Conservation (phyloP, 2,113 vertebrate genomes). For the Rhizomys pruinosus region DNA sequence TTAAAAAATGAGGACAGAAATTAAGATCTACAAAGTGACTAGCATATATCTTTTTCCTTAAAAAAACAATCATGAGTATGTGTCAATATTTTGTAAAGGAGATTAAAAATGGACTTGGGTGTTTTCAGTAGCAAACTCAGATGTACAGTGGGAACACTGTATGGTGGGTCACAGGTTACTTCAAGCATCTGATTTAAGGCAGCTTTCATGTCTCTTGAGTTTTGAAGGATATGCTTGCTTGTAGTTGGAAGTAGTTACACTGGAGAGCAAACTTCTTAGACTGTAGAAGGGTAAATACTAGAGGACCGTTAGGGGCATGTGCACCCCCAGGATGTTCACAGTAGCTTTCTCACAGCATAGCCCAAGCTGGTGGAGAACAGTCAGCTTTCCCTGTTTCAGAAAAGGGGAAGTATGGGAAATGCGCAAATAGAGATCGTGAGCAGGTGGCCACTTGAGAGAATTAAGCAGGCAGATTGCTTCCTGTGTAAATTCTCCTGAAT, state of each 20-base stretch:
- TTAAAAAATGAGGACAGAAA: background rate
- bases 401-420: conserved; percentile 20
- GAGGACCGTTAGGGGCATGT: background rate
- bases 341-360: conserved; percentile 29
- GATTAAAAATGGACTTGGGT: conserved; percentile 37
- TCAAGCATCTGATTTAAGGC: conserved; percentile 35
- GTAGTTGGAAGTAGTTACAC: background rate
- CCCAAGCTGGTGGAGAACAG: background rate
- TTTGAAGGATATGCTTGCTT: background rate
- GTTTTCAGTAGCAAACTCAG: conserved; percentile 11
- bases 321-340: background rate
- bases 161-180: background rate
- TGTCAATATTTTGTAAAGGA: conserved; percentile 5
- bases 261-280: background rate
- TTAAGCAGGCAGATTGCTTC: conserved; percentile 7
- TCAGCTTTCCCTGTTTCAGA: background rate
- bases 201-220: conserved; percentile 8
- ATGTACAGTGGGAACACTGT: background rate
- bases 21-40: conserved; percentile 42
- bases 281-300: background rate
- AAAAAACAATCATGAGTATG: conserved; percentile 8
- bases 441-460: background rate
- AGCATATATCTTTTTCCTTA: conserved; percentile 24
- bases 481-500: conserved; percentile 1
- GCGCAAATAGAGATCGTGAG: background rate